Base-by-base conservation (phyloP, 2,888 invertebrate genomes). In the Crocallis elinguaria region DNA sequence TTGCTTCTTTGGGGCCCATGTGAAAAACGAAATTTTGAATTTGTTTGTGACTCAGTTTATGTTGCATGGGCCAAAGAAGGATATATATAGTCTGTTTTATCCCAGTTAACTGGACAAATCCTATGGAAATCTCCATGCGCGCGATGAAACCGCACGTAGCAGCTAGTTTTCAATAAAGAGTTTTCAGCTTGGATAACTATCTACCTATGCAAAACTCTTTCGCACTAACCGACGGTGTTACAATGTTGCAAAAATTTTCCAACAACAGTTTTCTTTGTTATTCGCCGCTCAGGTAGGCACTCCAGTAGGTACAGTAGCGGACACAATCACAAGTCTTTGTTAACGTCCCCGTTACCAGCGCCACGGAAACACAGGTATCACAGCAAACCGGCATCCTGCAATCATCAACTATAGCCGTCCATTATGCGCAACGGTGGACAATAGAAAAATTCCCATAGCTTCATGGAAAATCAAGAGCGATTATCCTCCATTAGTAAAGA, bases 391-490 rank as follows among this genome's bases (percentile, higher is more conserved):
- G 67, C 51, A 64, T 75, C 75, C 86, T 86, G 76, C 88, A 88
- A 88, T 88, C 84, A 86, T 69, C 54, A 43, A 60, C n/a, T n/a
- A 62, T 53, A 70, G 69, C 68, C 72, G 54, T 62, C 73, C 72
- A 88, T 88, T 89, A 88, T 83, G 79, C 79, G 83, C 72, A 82
- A 86, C 62, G 66, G 73, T 65, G 76, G 74, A 85, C 85, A 85
- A 84, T 86, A 84, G 83, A 86, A 23, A 84, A 83, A 80, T 71
- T 77, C 75, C 78, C 74, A 82, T 77, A 67, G 74, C 71, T 74
- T 73, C 77, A 75, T 82, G 79, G 84, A 86, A 84, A 88, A 86
- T 79, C 69, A 74, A 83, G 81, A 69, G 75, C 73, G 53, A 86
- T 87, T 87, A 84, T 62, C 46, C 60, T 53, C 67, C 64, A 84